These are phyloP conservation scores for Invenusta paracnida DNA, from an alignment of 2,888 invertebrate species.

Conservation along the genomic window DNA sequence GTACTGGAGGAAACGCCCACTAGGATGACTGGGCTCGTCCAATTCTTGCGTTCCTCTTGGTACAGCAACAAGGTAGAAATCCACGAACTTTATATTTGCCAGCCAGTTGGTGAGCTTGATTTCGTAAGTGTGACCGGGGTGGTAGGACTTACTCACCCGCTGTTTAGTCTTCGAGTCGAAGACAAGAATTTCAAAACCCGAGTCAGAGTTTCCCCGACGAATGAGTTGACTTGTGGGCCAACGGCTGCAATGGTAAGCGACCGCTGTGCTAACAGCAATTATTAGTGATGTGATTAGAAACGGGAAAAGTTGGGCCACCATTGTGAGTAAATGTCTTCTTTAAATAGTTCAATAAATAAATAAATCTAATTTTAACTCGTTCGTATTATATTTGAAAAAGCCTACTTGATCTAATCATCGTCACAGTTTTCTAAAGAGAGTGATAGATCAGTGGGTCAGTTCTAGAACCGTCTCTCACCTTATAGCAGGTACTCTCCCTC, in stretches of 20 bases:
- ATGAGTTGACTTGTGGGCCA: not conserved
- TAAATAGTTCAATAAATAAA: too few relatives aligned
- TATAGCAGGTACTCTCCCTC: too few relatives aligned
- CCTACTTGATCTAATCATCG: too few relatives aligned
- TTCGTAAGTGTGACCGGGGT: not conserved
- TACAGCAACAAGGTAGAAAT: conserved; percentile 9
- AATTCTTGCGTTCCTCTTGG: not conserved
- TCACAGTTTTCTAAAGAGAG: too few relatives aligned
- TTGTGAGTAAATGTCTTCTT: too few relatives aligned
- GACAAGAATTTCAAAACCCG: not conserved
- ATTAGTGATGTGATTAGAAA: too few relatives aligned
- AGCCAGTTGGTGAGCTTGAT: conserved; percentile 4
- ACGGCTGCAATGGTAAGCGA: not conserved
- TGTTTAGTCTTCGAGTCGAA: not conserved
- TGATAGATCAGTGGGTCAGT: too few relatives aligned
- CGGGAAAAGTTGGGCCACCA: too few relatives aligned
- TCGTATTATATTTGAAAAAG: too few relatives aligned
- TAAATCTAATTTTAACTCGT: too few relatives aligned
- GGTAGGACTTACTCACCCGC: not conserved
- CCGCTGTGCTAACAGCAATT: too few relatives aligned
- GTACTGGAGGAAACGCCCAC: not conserved
- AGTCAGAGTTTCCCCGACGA: not conserved
- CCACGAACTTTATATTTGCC: not conserved
- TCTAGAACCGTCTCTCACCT: too few relatives aligned
- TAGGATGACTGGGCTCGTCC: not conserved